Conservation (phyloP, 2,797 vertebrate genomes). For the Dromococcyx pavoninus region DNA sequence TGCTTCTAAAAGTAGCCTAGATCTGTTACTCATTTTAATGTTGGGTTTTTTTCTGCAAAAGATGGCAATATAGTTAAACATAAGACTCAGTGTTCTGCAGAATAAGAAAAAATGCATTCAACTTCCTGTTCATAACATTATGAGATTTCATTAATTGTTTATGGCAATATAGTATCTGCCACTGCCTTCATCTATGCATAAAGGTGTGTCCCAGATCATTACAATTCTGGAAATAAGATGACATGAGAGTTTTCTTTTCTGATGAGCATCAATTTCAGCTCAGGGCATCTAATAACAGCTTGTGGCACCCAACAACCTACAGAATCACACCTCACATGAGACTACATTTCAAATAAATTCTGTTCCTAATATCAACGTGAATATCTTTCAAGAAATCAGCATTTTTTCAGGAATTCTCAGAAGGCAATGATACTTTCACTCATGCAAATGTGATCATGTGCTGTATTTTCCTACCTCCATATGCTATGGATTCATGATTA, state of each 20-base stretch:
- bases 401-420: background rate
- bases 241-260: background rate
- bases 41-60: background rate
- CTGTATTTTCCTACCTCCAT: background rate
- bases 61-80: background rate
- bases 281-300: background rate
- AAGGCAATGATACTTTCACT: background rate
- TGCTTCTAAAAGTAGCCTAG: background rate
- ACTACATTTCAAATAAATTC: background rate
- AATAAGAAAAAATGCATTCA: background rate
- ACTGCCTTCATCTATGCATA: background rate
- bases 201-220: background rate
- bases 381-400: background rate
- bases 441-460: background rate
- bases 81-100: background rate
- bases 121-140: background rate
- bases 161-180: background rate
- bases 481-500: background rate
- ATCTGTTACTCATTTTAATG: background rate
- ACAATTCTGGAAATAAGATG: background rate
- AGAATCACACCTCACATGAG: background rate
- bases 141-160: constrained; percentile 1
- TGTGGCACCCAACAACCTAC: background rate
- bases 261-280: background rate
- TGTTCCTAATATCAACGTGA: background rate